Evolutionary conservation across 2,888 invertebrate species (phyloP).

Genomic region (Nephrotoma appendiculata): DNA sequence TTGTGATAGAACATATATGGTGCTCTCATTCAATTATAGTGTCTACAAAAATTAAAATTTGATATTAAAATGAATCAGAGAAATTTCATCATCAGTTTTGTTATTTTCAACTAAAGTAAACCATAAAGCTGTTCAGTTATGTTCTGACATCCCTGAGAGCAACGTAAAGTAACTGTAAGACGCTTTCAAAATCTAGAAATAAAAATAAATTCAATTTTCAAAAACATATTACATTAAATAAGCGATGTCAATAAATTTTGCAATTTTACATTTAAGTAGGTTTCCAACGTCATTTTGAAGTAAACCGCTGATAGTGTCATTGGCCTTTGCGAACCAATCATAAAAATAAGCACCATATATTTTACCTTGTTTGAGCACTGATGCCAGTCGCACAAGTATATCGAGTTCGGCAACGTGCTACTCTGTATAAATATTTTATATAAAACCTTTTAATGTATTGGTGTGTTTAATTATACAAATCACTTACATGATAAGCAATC

Average conservation of each 20-base stretch:
- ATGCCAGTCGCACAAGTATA: conserved; percentile 7
- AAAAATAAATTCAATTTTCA: too few species aligned
- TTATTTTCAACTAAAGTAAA: too few species aligned
- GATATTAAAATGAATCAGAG: too few species aligned
- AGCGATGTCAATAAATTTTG: neutral
- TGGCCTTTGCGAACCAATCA: conserved; percentile 3
- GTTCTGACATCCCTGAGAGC: neutral
- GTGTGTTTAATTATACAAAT: neutral
- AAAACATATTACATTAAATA: too few species aligned
- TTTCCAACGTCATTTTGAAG: neutral
- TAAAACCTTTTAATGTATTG: neutral
- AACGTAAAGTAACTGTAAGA: neutral
- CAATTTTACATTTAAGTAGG: neutral
- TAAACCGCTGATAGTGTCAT: neutral
- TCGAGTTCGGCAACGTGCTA: neutral
- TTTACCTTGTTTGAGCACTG: neutral
- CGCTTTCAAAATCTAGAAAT: neutral
- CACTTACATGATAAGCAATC: conserved; percentile 5
- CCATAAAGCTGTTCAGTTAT: neutral
- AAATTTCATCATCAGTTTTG: too few species aligned
- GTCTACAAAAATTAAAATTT: too few species aligned
- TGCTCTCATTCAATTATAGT: too few species aligned
- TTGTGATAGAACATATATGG: too few species aligned
- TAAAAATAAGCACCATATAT: conserved; percentile 3
- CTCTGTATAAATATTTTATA: neutral